Evolutionary conservation across 1,140 invertebrate genomes (phyloP), one percentile per base, ranked within the genome.

Genomic region (Conus betulinus): DNA sequence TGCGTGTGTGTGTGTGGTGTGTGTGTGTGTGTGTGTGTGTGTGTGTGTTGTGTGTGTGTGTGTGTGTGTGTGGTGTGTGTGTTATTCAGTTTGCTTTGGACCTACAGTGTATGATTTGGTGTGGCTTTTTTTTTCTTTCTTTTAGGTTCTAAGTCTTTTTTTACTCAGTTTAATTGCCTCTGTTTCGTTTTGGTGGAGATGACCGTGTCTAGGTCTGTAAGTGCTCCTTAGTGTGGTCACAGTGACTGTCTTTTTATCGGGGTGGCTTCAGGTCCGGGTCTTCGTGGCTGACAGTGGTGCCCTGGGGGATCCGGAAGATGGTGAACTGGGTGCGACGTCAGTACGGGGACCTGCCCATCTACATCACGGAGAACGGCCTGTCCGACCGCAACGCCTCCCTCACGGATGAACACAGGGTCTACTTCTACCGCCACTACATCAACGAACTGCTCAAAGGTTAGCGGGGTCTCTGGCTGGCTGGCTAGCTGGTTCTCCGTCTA

Each of bases 321-420:
- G 92, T 97, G 17, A 96, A 96, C 71, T 97, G 96, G 96, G 96
- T 98, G 17, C 96, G 96, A 83, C 92, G 95, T 0, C 94, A 96
- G 15, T 98, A 97, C 91, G 93, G 96, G 79, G 96, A 97, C 93
- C 96, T 96, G 0, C 91, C 94, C n/a, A 95, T 97, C 3, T 94
- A 97, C 11, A 95, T 98, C 5, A 97, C 97, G 0, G 97, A 97
- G 96, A 97, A 97, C 92, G 97, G 97, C 39, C 96, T 94, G 94
- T 96, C 94, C 85, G 96, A 96, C 94, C 90, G 90, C 11, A 93
- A 93, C 82, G 95, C 94, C 2, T 96, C 96, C 39, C 87, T 96
- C 10, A 90, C 95, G 25, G 97, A 97, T 91, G 89, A 95, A 5
- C 93, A 95, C 82, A 94, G 97, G 85, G 94, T 97, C 15, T 85